A percentile compares a stretch with the other conserved stretches of the same genome.
These are phyloP conservation scores for Delphinus delphis DNA, from an alignment of 2,113 vertebrate species.

Conservation along the genomic window DNA sequence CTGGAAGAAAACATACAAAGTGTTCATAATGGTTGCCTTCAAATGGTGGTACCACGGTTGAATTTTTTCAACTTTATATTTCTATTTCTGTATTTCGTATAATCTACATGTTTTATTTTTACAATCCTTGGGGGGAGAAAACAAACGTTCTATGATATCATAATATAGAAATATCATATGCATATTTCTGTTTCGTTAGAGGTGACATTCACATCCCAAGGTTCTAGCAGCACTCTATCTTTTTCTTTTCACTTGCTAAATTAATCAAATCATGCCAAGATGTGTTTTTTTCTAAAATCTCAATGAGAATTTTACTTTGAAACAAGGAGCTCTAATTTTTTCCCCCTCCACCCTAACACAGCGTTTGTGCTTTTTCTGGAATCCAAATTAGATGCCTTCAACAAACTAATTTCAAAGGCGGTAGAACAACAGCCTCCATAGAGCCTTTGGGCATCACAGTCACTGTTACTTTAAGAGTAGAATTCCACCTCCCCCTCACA, in stretches of 20 bases:
- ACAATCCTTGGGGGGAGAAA: not conserved
- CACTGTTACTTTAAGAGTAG: constrained; percentile 82
- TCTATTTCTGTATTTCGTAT: constrained; percentile 9
- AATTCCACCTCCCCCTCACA: constrained; percentile 75
- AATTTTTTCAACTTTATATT: constrained; percentile 44
- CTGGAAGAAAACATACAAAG: not conserved
- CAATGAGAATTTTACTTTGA: constrained; percentile 62
- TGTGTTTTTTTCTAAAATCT: constrained; percentile 46
- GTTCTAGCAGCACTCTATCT: not conserved
- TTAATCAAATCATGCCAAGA: not conserved
- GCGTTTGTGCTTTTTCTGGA: constrained; percentile 55
- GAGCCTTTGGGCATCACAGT: not conserved
- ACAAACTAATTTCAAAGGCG: constrained; percentile 46
- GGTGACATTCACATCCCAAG: constrained; percentile 12
- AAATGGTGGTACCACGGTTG: constrained; percentile 2
- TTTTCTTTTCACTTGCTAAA: constrained; percentile 23
- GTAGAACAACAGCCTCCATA: not conserved
- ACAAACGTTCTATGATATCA: constrained; percentile 35
- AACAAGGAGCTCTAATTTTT: constrained; percentile 11
- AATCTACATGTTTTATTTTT: constrained; percentile 52
- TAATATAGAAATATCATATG: constrained; percentile 21
- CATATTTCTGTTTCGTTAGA: constrained; percentile 32
- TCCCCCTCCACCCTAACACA: not conserved
- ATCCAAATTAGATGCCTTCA: constrained; percentile 61
- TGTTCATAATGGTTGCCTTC: constrained; percentile 36